Evolutionary conservation across 2,113 vertebrate genomes (phyloP).

Genomic region (Trichomycterus rosablanca): DNA sequence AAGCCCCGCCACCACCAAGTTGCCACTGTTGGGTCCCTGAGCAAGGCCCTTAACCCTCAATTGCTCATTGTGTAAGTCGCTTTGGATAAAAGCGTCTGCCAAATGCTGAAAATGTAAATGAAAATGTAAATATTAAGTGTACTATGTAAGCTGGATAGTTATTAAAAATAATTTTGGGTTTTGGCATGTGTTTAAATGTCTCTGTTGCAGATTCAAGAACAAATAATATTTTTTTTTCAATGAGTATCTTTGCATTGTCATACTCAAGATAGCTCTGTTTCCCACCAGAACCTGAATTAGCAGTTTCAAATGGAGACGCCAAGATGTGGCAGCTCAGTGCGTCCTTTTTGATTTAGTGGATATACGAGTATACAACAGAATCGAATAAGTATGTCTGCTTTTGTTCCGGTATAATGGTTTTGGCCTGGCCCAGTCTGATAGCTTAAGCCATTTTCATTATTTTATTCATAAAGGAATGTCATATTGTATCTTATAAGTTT

Average conservation of each 20-base stretch:
- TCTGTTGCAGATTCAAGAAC: too few relatives aligned
- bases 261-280: constrained; percentile 12
- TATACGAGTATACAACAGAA: constrained; percentile 19
- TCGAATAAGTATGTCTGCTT: constrained; percentile 16
- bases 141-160: too few relatives aligned
- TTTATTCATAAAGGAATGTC: constrained; percentile 40
- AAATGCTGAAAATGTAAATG: too few relatives aligned
- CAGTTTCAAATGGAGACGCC: constrained; percentile 28
- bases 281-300: constrained; percentile 9
- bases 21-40: too few relatives aligned
- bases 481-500: constrained; percentile 20
- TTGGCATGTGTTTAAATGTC: too few relatives aligned
- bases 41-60: too few relatives aligned
- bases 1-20: too few relatives aligned
- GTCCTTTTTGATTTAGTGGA: constrained; percentile 39
- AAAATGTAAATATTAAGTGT: too few relatives aligned
- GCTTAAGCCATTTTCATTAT: constrained; percentile 45
- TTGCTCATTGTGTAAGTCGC: too few relatives aligned
- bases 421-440: constrained; percentile 48
- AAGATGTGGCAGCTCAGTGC: constrained; percentile 20
- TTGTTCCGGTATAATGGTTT: constrained; percentile 30
- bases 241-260: not conserved
- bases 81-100: too few relatives aligned
- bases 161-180: too few relatives aligned
- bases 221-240: too few relatives aligned